Conservation (phyloP, 2,888 invertebrate species). For the Quadroppia sp. region DNA sequence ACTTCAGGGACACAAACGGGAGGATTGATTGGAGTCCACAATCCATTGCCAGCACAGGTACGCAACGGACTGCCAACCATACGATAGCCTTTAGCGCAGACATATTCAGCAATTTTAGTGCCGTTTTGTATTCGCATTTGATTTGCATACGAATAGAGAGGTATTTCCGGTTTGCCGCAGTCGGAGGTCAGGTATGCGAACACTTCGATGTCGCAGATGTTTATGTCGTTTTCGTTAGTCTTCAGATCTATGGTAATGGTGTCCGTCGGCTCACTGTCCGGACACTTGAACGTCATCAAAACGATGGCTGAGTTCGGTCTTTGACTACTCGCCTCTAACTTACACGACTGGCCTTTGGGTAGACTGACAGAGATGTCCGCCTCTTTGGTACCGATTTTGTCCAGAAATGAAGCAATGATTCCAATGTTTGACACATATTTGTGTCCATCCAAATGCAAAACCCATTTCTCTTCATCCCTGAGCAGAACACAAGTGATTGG, state of each 20-base stretch:
- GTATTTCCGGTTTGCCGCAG: conserved; percentile 40
- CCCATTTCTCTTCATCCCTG: conserved; percentile 22
- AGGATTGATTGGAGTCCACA: not conserved
- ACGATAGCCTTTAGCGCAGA: conserved; percentile 30
- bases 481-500: conserved; percentile 20
- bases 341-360: not conserved
- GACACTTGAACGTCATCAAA: not conserved
- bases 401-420: not conserved
- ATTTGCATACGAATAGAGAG: conserved; percentile 35
- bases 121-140: conserved; percentile 17
- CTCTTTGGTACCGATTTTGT: too few relatives aligned
- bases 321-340: not conserved
- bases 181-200: conserved; percentile 18
- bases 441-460: conserved; percentile 8
- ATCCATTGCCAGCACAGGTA: not conserved
- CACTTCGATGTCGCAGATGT: conserved; percentile 37
- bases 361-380: not conserved
- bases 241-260: conserved; percentile 5
- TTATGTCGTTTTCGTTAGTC: not conserved
- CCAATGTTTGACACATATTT: conserved; percentile 10
- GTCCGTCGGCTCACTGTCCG: not conserved
- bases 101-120: conserved; percentile 37
- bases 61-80: not conserved
- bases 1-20: conserved; percentile 21
- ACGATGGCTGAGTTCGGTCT: not conserved